Conservation (phyloP, 2,113 vertebrate genomes). For the Laterallus jamaicensis region DNA sequence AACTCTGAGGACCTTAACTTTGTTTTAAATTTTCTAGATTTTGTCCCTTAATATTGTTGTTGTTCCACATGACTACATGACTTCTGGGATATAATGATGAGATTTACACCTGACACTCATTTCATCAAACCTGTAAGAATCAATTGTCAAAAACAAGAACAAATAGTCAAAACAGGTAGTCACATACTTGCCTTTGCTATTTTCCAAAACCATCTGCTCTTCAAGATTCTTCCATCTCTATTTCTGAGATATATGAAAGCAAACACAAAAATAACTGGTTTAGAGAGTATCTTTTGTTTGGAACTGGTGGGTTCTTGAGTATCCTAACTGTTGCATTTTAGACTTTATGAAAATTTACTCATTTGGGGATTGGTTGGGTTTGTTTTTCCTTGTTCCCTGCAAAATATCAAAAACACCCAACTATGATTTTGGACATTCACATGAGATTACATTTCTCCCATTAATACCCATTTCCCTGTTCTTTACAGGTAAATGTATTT, state of each 20-base stretch:
- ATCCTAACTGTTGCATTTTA: neutral
- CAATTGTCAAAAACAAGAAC: neutral
- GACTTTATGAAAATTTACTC: neutral
- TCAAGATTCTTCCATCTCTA: neutral
- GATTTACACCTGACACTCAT: neutral
- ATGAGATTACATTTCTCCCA: neutral
- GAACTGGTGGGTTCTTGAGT: neutral
- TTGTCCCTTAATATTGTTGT: neutral
- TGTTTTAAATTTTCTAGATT: neutral
- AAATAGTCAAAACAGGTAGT: neutral
- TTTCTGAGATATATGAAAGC: neutral
- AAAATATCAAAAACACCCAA: neutral
- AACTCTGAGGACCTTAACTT: neutral
- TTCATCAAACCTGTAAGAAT: neutral
- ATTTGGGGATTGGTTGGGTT: rapidly evolving
- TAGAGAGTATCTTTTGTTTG: neutral
- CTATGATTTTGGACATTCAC: neutral
- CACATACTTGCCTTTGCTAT: neutral
- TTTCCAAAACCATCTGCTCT: neutral
- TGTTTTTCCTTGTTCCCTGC: neutral
- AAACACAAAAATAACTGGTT: neutral
- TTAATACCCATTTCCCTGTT: neutral
- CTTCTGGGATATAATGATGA: neutral
- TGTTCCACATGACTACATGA: neutral
- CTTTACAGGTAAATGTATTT: neutral